phyloP scores from a whole-genome alignment of 2,113 vertebrate genomes.

The Aegithalos caudatus region DNA sequence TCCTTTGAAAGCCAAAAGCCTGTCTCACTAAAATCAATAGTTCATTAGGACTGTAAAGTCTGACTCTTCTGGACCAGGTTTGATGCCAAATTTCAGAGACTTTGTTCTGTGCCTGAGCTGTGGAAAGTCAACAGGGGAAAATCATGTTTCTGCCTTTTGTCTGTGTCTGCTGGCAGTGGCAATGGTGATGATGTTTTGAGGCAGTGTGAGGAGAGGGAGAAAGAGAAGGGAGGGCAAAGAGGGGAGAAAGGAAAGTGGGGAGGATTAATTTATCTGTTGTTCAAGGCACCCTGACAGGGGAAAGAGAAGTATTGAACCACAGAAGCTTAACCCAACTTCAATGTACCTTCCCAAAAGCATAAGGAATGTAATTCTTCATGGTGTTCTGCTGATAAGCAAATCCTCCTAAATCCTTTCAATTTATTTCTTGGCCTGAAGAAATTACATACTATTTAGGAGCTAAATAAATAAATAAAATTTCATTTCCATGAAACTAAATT shows the following conservation, averaged over 20 bases:
- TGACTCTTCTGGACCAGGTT: conserved; percentile 11
- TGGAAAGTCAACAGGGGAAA: conserved; percentile 12
- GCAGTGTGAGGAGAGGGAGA: neutral
- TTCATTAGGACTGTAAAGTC: conserved; percentile 61
- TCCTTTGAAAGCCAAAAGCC: conserved; percentile 31
- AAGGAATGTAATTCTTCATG: conserved; percentile 75
- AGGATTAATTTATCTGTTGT: conserved; percentile 74
- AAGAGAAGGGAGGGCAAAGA: conserved; percentile 12
- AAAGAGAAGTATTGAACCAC: conserved; percentile 78
- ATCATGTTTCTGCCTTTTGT: conserved; percentile 30
- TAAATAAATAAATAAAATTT: conserved; percentile 42
- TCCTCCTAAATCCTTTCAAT: conserved; percentile 85
- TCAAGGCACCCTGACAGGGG: conserved; percentile 73
- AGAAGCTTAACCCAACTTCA: conserved; percentile 81
- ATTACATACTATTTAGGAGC: conserved; percentile 78
- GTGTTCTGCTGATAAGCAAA: conserved; percentile 85
- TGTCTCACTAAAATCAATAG: conserved; percentile 33
- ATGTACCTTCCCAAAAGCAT: conserved; percentile 77
- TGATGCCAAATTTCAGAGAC: conserved; percentile 26
- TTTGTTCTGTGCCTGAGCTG: neutral
- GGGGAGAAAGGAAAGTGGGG: neutral
- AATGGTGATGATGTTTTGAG: neutral
- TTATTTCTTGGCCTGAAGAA: conserved; percentile 82
- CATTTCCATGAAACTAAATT: conserved; percentile 68
- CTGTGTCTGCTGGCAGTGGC: conserved; percentile 38